Evolutionary conservation across 2,888 invertebrate genomes (phyloP), one percentile per base, ranked within the genome.

Genomic region (Tineola bisselliella): DNA sequence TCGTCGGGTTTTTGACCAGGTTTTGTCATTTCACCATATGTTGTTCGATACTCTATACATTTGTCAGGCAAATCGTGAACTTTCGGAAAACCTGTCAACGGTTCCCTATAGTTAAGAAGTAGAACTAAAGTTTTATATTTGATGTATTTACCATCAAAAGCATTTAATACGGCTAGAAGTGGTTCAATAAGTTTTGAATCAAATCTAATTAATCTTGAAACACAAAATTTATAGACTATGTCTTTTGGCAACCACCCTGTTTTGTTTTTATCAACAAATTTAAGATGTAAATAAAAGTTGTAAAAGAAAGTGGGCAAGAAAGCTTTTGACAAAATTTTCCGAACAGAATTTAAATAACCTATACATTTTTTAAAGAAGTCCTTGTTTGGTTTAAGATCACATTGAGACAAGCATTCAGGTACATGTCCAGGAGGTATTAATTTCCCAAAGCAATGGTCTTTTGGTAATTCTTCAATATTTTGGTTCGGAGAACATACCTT

Each of bases 101-200:
- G 77, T 64, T 76, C 72, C 66, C 76, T 81, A 59, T 79, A 81
- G 67, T 89, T 84, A 13, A 89, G 70, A 4, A 89, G 69, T 59
- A 79, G 77, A 5, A 88, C 75, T 66, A 90, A 89, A 30, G 71
- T 82, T 68, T 78, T 76, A 61, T 89, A 90, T 66, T 88, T 70
- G 60, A 90, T 82, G 61, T 71, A 71, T 12, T 75, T 70, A 8
- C 87, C 82, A 59, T 83, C 74, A 62, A 87, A 84, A 12, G 88
- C 87, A 17, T 80, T 68, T 74, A 88, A 79, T 66, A 86, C 71
- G 10, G 70, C 69, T 31, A 89, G 69, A 11, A 90, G 69, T 0
- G 84, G 83, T 66, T 89, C 87, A n/a, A 90, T 76, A 17, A 87
- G 70, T 19, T 68, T 62, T n/a, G 81, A 76, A 63, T 88, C 79